phyloP scores from a whole-genome alignment of 2,113 vertebrate species.

The Corvus hawaiiensis region DNA sequence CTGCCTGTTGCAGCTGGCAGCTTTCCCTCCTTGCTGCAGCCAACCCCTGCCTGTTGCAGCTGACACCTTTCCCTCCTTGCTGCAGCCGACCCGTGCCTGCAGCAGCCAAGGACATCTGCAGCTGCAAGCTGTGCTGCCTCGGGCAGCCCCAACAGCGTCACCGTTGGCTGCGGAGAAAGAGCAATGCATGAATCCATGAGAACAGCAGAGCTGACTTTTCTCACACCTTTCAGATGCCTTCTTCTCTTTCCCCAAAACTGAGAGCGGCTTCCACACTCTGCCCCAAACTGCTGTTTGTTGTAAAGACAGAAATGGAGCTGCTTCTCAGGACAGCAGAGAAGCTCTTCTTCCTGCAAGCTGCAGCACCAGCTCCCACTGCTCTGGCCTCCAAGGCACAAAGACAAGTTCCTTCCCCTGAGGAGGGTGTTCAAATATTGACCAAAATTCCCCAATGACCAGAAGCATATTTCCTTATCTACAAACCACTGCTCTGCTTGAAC shows the following conservation, averaged over 20 bases:
- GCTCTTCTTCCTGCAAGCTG: not conserved
- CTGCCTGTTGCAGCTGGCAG: no score
- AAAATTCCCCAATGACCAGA: not conserved
- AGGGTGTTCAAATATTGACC: not conserved
- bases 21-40: no score
- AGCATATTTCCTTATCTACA: not conserved
- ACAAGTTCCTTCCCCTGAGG: not conserved
- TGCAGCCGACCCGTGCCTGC: no score
- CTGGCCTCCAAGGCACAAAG: not conserved
- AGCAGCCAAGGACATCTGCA: no score
- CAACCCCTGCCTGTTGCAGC: no score
- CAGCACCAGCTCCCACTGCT: not conserved
- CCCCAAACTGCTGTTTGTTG: not conserved
- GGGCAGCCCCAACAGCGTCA: no score
- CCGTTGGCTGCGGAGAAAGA: not conserved
- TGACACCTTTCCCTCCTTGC: no score
- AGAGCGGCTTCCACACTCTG: not conserved
- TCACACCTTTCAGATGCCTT: not conserved
- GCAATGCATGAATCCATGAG: rapidly evolving
- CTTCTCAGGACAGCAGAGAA: not conserved
- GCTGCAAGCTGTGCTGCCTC: no score
- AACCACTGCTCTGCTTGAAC: not conserved
- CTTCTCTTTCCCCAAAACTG: not conserved
- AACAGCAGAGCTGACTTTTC: not conserved
- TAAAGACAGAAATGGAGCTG: not conserved